Evolutionary conservation across 2,888 invertebrate species (phyloP).

Genomic region (Merodon equestris): DNA sequence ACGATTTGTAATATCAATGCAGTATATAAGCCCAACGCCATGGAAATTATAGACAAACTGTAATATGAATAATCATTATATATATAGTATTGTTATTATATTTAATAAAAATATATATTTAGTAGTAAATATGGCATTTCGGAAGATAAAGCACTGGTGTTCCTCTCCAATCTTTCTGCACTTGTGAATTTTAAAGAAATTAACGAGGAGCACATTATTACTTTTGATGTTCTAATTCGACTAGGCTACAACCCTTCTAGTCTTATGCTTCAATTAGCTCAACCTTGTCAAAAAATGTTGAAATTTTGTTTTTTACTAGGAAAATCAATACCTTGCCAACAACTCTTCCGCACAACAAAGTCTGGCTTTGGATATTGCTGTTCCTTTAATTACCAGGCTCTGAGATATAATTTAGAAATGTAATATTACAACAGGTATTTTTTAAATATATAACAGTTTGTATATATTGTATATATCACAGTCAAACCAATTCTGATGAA

Average conservation of each 20-base stretch:
- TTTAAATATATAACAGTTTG: no score
- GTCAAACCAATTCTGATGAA: constrained; percentile 52
- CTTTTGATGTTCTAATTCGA: constrained; percentile 69
- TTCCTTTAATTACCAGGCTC: constrained; percentile 75
- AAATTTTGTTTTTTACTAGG: constrained; percentile 73
- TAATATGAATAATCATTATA: constrained; percentile 77
- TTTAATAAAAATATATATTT: background rate
- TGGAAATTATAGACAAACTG: constrained; percentile 79
- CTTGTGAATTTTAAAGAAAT: constrained; percentile 34
- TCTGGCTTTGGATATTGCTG: constrained; percentile 75
- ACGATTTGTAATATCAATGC: constrained; percentile 83
- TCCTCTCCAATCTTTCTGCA: constrained; percentile 28
- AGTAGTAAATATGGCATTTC: constrained; percentile 26
- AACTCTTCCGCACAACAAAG: constrained; percentile 74
- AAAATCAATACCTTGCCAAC: constrained; percentile 71
- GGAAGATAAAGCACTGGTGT: constrained; percentile 9
- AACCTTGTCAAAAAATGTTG: constrained; percentile 74
- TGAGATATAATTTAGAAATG: constrained; percentile 56
- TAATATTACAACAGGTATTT: no score
- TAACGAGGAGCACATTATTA: constrained; percentile 14
- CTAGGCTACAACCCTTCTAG: constrained; percentile 71
- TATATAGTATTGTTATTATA: background rate
- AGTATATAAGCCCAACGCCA: constrained; percentile 80
- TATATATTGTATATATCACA: constrained; percentile 5
- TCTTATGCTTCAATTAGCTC: constrained; percentile 75